Evolutionary conservation across 64 coral and sea anemone genomes (phyloP), one percentile per base, ranked within the genome.

Genomic region (Actinia tenebrosa): DNA sequence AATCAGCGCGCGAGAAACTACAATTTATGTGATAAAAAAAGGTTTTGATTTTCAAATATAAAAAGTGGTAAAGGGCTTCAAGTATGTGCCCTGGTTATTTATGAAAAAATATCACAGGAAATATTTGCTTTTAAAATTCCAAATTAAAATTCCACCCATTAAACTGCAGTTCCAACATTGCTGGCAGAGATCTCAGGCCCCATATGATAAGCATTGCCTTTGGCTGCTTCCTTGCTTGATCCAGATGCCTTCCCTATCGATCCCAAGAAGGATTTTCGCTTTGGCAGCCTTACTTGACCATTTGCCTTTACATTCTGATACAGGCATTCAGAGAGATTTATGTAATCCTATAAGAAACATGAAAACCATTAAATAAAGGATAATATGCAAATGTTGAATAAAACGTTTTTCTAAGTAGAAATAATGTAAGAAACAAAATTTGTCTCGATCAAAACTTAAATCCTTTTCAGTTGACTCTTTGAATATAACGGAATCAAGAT

Each of bases 201-300:
- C 43, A 22, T 20, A 16, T 81, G 79, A 81, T 81, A 81, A 5
- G 3, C 79, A 53, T 81, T 81, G 15, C 50, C 79, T 5, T 52
- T 47, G 16, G 44, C 79, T 75, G 69, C 25, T 75, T 26, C 69
- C 25, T 75, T 75, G 69, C 69, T 75, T 75, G 69, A 75, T 75
- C 69, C 69, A 23, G 63, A 22, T 14, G 27, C 69, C 25, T 42
- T 75, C 10, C 69, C 27, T 75, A 75, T 75, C 22, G 69, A 75
- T 75, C 69, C 69, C 69, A 75, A 42, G 3, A 81, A n/a, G 16
- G 44, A 50, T n/a, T 81, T 81, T 53, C 79, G 7, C 17, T 45
- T 45, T 9, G 19, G 17, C 5, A 18, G 13, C 44, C 53, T 53
- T 17, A 45, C 79, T 53, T 25, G 44, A 7, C 79, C 79, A 25